Base-by-base conservation (phyloP, 64 coral and sea anemone species). In the Hydrozoanthus tunicans region DNA sequence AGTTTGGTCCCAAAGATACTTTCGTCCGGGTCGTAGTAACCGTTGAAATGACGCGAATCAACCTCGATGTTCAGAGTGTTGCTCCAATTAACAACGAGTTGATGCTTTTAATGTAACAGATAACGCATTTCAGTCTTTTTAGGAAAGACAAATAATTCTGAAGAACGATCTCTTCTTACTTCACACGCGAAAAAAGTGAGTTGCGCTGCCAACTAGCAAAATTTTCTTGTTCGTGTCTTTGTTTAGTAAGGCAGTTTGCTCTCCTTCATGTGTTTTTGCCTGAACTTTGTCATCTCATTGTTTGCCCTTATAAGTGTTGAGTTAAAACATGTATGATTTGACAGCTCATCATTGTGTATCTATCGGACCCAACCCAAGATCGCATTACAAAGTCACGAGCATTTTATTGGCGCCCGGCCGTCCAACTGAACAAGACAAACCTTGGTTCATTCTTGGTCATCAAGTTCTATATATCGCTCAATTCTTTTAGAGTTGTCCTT, bases 351-450 rank as follows among this genome's bases (percentile, higher is more conserved):
- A 58, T 61, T 69, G 25, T 54, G 15, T 7, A 5, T 78, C 11
- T 1, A 78, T 13, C 25, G 53, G 81, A 59, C 81, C 81, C 81
- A 52, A 53, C 84, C 55, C 23, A 59, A 58, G 55, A 74, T 88
- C 59, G 43, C 26, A 53, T 88, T 88, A 73, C 84, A 60, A 7
- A 26, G 84, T 88, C 84, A 88, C 68, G 84, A 88, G 84, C 60
- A 26, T 27, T 70, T 11, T 69, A 53, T 57, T 60, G 14, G 78
- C 58, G 20, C 20, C 20, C 20, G 20, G 20, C 20, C 20, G 20
- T 20, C 20, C 20, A 20, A 43, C 0, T 43, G 32, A 43, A 43
- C 32, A 43, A 43, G 32, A 43, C 32, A 0, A 43, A 43, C 32
- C 32, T 43, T 43, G 32, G 32, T 43, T 43, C 32, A 1, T 43